phyloP scores from a whole-genome alignment of 2,797 vertebrate genomes.

The Semotilus atromaculatus region DNA sequence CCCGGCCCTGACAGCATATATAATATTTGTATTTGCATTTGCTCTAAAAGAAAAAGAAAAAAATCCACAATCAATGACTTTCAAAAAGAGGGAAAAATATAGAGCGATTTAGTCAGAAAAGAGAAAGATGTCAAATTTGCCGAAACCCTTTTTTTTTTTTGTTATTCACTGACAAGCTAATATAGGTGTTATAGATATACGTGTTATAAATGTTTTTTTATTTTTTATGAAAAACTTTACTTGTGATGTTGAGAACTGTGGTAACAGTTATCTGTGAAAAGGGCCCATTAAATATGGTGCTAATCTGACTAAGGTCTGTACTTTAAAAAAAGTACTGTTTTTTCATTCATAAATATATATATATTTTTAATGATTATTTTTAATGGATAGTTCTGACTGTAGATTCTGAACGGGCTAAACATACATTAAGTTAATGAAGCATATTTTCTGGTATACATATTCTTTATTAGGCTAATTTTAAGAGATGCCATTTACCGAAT shows the following conservation, averaged over 20 bases:
- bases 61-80: background rate
- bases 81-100: background rate
- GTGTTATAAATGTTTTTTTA: too few species aligned
- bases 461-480: background rate
- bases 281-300: background rate
- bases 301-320: background rate
- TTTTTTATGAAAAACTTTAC: background rate
- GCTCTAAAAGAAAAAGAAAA: background rate
- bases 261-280: background rate
- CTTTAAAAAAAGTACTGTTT: background rate
- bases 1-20: too few species aligned
- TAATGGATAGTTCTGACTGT: background rate
- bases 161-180: background rate
- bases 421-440: background rate
- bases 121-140: background rate
- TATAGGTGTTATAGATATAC: background rate
- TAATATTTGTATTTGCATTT: background rate
- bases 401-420: background rate
- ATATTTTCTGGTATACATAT: background rate
- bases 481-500: background rate
- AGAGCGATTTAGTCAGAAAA: background rate
- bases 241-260: background rate
- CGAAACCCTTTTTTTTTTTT: background rate
- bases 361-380: background rate
- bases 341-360: background rate